Conservation (phyloP, 2,888 invertebrate species). For the Melieria crassipennis region DNA sequence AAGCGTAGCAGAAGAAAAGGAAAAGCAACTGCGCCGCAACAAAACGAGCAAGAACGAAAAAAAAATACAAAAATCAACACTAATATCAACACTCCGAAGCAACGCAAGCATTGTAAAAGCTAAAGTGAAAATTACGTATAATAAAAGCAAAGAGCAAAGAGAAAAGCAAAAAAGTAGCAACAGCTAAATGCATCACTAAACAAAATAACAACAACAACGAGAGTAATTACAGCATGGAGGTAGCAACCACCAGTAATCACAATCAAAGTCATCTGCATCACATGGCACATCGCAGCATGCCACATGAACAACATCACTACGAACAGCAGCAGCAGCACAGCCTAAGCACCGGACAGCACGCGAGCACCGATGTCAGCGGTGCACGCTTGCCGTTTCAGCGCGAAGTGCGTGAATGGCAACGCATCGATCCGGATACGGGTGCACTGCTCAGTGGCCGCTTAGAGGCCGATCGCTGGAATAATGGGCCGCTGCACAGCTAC, state of each 20-base stretch:
- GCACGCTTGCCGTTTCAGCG: conserved; percentile 65
- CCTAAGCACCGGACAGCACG: conserved; percentile 11
- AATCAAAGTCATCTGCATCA: conserved; percentile 5
- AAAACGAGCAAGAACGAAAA: conserved; percentile 32
- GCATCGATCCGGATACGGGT: conserved; percentile 66
- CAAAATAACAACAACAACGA: conserved; percentile 36
- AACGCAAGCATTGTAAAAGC: too few species aligned
- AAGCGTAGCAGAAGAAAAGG: conserved; percentile 31
- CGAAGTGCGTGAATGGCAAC: conserved; percentile 67
- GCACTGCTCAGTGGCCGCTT: conserved; percentile 65
- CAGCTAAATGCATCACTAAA: conserved; percentile 35
- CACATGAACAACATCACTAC: background rate
- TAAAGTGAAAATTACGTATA: too few species aligned
- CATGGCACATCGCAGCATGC: conserved; percentile 19
- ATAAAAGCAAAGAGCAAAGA: conserved; percentile 20
- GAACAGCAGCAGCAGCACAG: conserved; percentile 29
- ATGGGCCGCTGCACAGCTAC: conserved; percentile 65
- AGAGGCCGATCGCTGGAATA: conserved; percentile 67
- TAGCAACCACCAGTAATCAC: conserved; percentile 9
- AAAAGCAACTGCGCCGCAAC: conserved; percentile 38
- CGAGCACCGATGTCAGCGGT: conserved; percentile 19
- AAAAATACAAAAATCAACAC: background rate
- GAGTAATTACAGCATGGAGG: conserved; percentile 2
- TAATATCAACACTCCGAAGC: too few species aligned
- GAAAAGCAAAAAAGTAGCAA: conserved; percentile 18